Evolutionary conservation across 1,140 invertebrate species (phyloP), one percentile per base, ranked within the genome.

Genomic region (Drosophila grimshawi): DNA sequence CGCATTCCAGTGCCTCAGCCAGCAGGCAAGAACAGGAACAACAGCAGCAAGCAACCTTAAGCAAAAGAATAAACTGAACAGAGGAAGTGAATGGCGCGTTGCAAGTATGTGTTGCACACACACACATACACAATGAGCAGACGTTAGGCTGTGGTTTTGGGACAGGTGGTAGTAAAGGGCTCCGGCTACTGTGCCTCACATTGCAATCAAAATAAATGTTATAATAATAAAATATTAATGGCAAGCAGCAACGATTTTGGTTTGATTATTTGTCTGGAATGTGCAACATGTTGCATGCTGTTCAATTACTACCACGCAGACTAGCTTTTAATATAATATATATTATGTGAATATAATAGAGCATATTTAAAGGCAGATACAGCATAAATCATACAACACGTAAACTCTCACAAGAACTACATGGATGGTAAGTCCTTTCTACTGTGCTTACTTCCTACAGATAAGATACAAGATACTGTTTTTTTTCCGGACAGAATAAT

Each of bases 51-150:
- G 19, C 51, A 29, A 55, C 19, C n/a, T 43, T 27, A 48, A 43
- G 30, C n/a, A 59, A 35, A 49, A 49, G 11, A n/a, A 11, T 10
- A 49, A 35, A 32, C 49, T 69, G 46, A 57, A 59, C 37, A 64
- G 55, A 60, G 73, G 61, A 71, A 71, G 71, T 76, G 67, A 76
- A 76, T 71, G 73, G 67, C 55, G 60, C 61, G 53, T 55, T 65
- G 55, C 67, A 76, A 71, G 67, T 64, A 76, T 76, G 70, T 68
- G 72, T 75, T 69, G 71, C 71, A 74, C 19, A 49, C 30, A 61
- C 56, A 59, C 41, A 55, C 35, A 27, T 55, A 29, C 19, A 56
- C 55, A 56, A 37, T 19, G 19, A 19, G 19, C 19, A 19, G 19
- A 19, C 19, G 19, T 19, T 19, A 19, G 19, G 1, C 19, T 10